Evolutionary conservation across 2,888 invertebrate genomes (phyloP), one percentile per base, ranked within the genome.

Genomic region (Sarcophaga rosellei): DNA sequence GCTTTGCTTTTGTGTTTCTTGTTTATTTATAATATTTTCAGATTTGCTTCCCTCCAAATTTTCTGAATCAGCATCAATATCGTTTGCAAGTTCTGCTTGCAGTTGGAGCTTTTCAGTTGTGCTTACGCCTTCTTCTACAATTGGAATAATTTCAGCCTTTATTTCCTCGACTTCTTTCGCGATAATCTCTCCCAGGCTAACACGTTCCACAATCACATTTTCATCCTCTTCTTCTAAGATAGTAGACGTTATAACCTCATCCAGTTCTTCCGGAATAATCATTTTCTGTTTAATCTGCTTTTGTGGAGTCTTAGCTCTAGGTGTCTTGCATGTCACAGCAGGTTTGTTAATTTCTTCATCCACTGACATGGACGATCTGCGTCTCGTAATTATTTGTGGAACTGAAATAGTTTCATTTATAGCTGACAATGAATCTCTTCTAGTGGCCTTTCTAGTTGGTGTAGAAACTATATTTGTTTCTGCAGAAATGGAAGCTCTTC

Each of bases 311-410:
- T 86, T 81, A 57, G 57, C 21, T 59, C 61, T 77, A 45, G 78
- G 75, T 20, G 77, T 74, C 20, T 72, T 72, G 1, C 59, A 69
- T 53, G 81, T 63, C 70, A 35, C 35, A 2, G 10, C 35, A 20
- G 78, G 45, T 59, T 69, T 53, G 12, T 17, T 0, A 8, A 23
- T 44, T 11, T 88, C 88, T 10, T 61, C 77, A 20, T 88, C 88
- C n/a, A 88, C 23, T 2, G 87, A 85, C 3, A 88, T 72, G 15
- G 88, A 88, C 8, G 85, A 23, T 44, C 88, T 86, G n/a, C 88
- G 87, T 25, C 69, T 84, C 11, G 47, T 70, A 65, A 75, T 70
- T 17, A 21, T 35, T 35, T 35, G 35, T 35, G 53, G 10, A 53
- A 81, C 53, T 69, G 82, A 68, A 11, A 68, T 63, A 0, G 73